Evolutionary conservation across 2,797 vertebrate genomes (phyloP).

Genomic region (Cossypha niveicapilla): DNA sequence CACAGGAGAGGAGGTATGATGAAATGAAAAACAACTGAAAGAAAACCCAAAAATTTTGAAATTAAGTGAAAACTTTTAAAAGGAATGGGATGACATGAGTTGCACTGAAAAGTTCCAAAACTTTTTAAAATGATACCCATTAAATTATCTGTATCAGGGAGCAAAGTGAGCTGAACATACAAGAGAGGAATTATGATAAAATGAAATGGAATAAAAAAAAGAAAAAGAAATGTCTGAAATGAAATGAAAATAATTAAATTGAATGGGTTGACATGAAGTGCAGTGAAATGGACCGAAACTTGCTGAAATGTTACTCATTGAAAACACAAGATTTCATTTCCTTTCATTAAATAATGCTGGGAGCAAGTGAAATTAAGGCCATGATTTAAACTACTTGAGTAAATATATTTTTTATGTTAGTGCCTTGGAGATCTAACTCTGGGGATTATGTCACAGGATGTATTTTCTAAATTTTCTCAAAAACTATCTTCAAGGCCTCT

Average conservation of each 20-base stretch:
- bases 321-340: neutral
- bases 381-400: slow-evolving; percentile 19
- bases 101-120: neutral
- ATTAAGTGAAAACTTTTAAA: neutral
- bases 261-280: neutral
- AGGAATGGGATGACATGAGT: neutral
- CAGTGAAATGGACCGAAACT: neutral
- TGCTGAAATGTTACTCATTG: neutral
- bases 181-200: neutral
- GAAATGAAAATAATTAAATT: neutral
- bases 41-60: neutral
- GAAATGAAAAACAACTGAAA: neutral
- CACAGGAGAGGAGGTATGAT: accelerated
- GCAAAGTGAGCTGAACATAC: neutral
- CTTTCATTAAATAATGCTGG: neutral
- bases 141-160: neutral
- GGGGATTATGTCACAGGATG: slow-evolving; percentile 28
- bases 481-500: slow-evolving; percentile 32
- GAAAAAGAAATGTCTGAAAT: neutral
- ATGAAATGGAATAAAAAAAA: neutral
- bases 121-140: neutral
- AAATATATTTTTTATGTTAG: slow-evolving; percentile 35
- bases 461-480: slow-evolving; percentile 36
- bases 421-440: neutral
- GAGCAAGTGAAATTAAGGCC: slow-evolving; percentile 29